Evolutionary conservation across 2,113 vertebrate genomes (phyloP), one percentile per base, ranked within the genome.

Genomic region (Neogale vison): DNA sequence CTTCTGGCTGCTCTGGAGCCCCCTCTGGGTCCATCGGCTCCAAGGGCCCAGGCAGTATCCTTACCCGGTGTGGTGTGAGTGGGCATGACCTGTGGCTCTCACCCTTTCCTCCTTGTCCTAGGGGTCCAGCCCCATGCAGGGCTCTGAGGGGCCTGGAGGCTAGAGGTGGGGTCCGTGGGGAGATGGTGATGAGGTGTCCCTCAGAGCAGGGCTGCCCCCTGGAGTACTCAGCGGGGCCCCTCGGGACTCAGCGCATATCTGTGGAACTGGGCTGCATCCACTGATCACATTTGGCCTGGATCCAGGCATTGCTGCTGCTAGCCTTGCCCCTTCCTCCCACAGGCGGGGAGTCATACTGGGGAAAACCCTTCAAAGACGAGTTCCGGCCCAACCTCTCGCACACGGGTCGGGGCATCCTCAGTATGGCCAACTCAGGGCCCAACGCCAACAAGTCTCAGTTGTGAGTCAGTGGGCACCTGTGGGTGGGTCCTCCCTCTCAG

Each of bases 361-460:
- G 99, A 18, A 99, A 99, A 96, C 99, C 99, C 2, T 99, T 99
- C 98, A 99, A 98, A 98, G 99, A 99, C 21, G 99, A 99, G 96
- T 99, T 99, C 96, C 99, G 99, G 82, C 99, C 99, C 13, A 99
- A 99, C 98, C 98, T 99, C 81, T 99, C 99, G 0, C 99, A 99
- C 97, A 99, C 99, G 0, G 99, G 99, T 29, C 99, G 99, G 2
- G 99, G 99, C 12, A 93, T 99, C 84, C 99, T 99, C 79, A 99
- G 99, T 97, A 99, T 99, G 99, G 99, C 99, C 57, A 99, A 99
- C 98, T 99, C 99, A 0, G 99, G 99, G n/a, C 99, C 99, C 63
- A 99, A 99, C 98, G 99, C 99, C 97, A 99, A 99, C 98, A 99
- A 99, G 96, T 99, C 99, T 8, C 99, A 99, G 94, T 99, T 99